Percentiles rank a stretch among this genome's conserved stretches.
Conservation (phyloP, 2,113 vertebrate species). For the Pterophyllum scalare region DNA sequence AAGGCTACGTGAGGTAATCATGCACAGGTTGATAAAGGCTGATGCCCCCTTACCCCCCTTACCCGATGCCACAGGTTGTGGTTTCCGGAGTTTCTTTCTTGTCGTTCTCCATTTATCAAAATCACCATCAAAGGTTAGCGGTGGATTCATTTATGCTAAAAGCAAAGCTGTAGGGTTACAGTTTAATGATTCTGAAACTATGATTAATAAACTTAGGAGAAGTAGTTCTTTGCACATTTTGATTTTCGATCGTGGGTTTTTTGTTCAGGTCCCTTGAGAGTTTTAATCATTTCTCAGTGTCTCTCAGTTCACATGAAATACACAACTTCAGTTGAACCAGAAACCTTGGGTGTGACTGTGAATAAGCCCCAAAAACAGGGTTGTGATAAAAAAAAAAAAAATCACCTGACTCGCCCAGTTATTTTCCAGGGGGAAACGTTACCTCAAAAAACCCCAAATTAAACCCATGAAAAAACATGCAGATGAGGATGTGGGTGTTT, state of each 20-base stretch:
- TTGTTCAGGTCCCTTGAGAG: not conserved
- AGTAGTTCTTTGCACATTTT: not conserved
- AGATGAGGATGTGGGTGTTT: constrained; percentile 66
- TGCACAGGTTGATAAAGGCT: not conserved
- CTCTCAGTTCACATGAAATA: not conserved
- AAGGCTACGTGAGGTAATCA: not conserved
- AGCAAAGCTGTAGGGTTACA: not conserved
- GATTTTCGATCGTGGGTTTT: not conserved
- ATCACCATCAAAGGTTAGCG: not conserved
- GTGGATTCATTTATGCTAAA: not conserved
- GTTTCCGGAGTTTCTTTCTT: constrained; percentile 24
- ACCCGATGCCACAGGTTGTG: not conserved
- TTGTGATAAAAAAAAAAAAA: not conserved
- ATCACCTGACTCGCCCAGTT: not conserved
- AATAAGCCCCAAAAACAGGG: not conserved
- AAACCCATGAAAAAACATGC: constrained; percentile 29
- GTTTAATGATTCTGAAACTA: not conserved
- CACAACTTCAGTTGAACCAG: not conserved
- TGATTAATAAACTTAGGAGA: not conserved
- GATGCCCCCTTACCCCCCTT: not conserved
- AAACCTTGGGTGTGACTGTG: constrained; percentile 3
- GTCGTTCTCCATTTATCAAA: not conserved
- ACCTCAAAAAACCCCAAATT: constrained; percentile 21
- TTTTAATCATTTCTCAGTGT: not conserved
- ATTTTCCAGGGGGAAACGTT: constrained; percentile 14